Conservation (phyloP, 2,113 vertebrate genomes). For the Phalacrocorax pelagicus region DNA sequence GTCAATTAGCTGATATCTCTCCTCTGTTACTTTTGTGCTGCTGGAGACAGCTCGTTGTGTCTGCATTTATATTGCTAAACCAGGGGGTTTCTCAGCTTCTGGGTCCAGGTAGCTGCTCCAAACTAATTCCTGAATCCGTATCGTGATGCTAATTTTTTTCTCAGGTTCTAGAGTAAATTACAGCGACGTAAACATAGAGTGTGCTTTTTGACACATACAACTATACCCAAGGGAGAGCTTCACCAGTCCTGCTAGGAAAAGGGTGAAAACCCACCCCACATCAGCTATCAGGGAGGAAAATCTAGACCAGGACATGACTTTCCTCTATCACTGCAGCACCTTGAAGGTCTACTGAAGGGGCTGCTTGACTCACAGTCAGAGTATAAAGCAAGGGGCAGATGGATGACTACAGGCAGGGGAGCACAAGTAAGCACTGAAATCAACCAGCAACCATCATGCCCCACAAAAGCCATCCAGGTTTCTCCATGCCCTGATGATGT, state of each 20-base stretch:
- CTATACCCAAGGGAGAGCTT: not conserved
- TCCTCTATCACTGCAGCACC: not conserved
- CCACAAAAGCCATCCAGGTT: not conserved
- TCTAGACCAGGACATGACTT: not conserved
- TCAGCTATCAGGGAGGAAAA: not conserved
- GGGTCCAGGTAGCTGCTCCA: not conserved
- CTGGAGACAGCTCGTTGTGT: not conserved
- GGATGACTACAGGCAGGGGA: not conserved
- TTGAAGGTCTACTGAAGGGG: not conserved
- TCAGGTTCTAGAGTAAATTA: not conserved
- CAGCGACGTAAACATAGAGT: not conserved
- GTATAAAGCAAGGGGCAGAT: not conserved
- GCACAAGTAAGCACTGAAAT: not conserved
- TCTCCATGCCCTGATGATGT: not conserved
- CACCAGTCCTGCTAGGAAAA: not conserved
- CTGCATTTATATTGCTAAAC: not conserved
- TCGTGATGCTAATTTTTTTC: fast-evolving
- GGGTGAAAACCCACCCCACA: not conserved
- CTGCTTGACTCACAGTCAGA: not conserved
- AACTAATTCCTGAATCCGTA: not conserved
- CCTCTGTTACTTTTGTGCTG: not conserved
- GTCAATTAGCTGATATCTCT: not conserved
- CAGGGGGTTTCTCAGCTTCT: not conserved
- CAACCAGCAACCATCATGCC: not conserved
- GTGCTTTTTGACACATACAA: not conserved